These are phyloP conservation scores for Steinernema hermaphroditum DNA, from an alignment of 2,888 invertebrate species.

Conservation along the genomic window DNA sequence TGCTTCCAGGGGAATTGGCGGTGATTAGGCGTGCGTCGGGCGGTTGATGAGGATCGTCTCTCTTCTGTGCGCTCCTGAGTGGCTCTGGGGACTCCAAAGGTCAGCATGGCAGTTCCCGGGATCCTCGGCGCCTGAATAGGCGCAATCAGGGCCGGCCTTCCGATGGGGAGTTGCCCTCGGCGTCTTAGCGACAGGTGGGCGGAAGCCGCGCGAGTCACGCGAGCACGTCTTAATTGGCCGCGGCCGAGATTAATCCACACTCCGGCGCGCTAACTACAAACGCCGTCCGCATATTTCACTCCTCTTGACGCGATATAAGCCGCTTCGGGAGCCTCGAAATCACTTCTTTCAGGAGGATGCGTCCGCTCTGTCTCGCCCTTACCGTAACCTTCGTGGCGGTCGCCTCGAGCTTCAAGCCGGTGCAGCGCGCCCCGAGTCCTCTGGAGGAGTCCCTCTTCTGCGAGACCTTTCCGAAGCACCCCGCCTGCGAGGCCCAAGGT, in stretches of 20 bases:
- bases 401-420: constrained; percentile 2
- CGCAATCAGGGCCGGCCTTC: neutral
- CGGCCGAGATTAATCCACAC: neutral
- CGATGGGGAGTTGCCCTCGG: constrained; percentile 8
- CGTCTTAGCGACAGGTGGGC: neutral
- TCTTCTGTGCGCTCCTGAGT: constrained; percentile 8
- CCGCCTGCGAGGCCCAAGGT: constrained; percentile 21
- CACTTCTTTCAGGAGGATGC: constrained; percentile 19
- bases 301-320: neutral
- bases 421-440: neutral
- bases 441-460: constrained; percentile 14
- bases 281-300: neutral
- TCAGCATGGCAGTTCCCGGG: neutral
- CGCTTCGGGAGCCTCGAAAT: neutral
- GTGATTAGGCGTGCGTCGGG: constrained; percentile 19
- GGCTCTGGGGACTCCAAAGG: neutral
- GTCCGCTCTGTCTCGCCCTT: constrained; percentile 12
- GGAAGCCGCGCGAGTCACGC: constrained; percentile 29
- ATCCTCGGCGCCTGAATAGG: neutral
- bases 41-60: neutral
- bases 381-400: constrained; percentile 7
- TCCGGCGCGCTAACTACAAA: neutral
- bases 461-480: constrained; percentile 25
- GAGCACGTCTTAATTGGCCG: constrained; percentile 3
- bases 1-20: constrained; percentile 12